phyloP scores from a whole-genome alignment of 2,113 vertebrate species.

The Carassius gibelio region DNA sequence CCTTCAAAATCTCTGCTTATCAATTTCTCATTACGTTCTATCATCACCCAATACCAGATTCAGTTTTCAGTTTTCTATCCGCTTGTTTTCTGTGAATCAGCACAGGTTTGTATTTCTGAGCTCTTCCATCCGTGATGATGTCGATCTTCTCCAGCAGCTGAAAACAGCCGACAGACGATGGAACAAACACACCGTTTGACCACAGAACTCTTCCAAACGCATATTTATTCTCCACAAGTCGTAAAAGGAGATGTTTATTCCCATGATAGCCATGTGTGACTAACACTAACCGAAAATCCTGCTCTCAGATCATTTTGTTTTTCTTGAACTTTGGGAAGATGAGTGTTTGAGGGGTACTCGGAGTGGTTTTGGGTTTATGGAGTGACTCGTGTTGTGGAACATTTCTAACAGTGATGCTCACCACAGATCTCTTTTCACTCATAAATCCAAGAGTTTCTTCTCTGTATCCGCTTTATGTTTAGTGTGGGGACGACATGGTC shows the following conservation, averaged over 20 bases:
- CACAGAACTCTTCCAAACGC: no score
- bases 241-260: not conserved
- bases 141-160: conserved; percentile 95
- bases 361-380: not conserved
- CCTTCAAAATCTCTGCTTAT: no score
- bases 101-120: no score
- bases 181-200: not conserved
- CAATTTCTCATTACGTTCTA: no score
- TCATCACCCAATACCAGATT: no score
- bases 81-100: no score
- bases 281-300: no score
- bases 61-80: no score
- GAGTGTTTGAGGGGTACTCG: not conserved
- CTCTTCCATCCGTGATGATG: conserved; percentile 79
- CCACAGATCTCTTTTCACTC: not conserved
- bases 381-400: no score
- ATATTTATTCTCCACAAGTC: no score
- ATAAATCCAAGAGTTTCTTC: not conserved
- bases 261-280: not conserved
- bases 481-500: no score
- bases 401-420: not conserved
- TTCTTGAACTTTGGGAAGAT: not conserved
- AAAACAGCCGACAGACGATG: conserved; percentile 42
- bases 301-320: not conserved
- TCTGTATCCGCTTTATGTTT: no score